Evolutionary conservation across 2,113 vertebrate genomes (phyloP).

Genomic region (Strix uralensis): DNA sequence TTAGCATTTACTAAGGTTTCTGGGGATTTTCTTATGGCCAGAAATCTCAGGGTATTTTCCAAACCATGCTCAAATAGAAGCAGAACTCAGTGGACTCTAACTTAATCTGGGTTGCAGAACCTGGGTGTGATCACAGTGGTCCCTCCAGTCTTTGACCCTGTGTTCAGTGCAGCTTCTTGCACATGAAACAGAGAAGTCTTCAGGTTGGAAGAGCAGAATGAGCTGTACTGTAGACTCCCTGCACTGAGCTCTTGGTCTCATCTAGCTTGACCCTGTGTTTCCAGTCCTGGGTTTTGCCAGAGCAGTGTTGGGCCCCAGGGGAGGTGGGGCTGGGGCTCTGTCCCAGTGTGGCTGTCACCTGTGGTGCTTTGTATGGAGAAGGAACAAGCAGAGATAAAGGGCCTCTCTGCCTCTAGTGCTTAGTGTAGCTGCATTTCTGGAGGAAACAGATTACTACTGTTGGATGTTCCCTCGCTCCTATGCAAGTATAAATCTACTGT

Average conservation of each 20-base stretch:
- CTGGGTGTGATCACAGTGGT: background rate
- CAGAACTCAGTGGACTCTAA: background rate
- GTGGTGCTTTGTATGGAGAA: background rate
- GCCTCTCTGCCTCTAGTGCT: background rate
- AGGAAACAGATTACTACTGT: background rate
- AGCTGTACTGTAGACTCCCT: background rate
- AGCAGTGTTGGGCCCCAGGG: background rate
- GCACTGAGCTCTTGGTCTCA: fast-evolving
- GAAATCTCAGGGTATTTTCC: background rate
- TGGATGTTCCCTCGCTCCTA: background rate
- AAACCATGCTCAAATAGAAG: background rate
- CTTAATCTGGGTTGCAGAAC: background rate
- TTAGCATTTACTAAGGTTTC: background rate
- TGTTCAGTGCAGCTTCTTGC: background rate
- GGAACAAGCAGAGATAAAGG: background rate
- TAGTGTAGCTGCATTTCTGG: background rate
- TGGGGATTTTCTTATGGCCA: background rate
- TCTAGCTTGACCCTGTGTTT: background rate
- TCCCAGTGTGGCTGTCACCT: background rate
- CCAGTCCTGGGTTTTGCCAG: background rate
- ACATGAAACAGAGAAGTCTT: background rate
- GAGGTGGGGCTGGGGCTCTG: fast-evolving
- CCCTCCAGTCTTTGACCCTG: background rate
- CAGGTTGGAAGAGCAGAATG: background rate
- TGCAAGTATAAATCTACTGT: background rate